Percentiles rank a stretch among this genome's conserved stretches.
Conservation (phyloP, 2,888 invertebrate species). For the Rapana venosa region DNA sequence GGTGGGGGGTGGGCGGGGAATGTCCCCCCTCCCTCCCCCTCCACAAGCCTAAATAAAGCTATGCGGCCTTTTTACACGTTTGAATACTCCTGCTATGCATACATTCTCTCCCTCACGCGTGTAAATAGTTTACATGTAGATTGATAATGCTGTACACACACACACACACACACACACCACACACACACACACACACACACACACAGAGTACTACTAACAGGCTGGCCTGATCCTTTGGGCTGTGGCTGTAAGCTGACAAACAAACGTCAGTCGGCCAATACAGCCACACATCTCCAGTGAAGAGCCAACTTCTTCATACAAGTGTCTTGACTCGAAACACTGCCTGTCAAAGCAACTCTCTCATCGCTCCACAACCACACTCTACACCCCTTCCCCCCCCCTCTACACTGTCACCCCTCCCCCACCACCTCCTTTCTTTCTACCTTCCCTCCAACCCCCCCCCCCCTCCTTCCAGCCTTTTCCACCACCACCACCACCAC, state of each 20-base stretch:
- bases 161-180: too few species aligned
- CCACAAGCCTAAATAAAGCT: too few species aligned
- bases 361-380: background rate
- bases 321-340: constrained; percentile 25
- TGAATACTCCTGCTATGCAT: too few species aligned
- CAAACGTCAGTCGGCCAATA: background rate
- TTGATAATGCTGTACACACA: too few species aligned
- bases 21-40: too few species aligned
- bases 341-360: constrained; percentile 10
- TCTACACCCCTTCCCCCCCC: background rate
- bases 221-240: background rate
- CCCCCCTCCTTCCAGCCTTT: background rate
- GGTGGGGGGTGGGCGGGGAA: too few species aligned
- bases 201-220: too few species aligned
- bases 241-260: background rate
- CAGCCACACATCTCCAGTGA: background rate
- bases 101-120: too few species aligned
- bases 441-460: background rate
- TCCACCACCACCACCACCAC: background rate
- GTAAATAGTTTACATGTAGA: too few species aligned
- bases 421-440: background rate
- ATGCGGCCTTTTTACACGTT: too few species aligned
- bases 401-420: background rate
- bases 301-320: constrained; percentile 28
- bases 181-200: too few species aligned